A percentile compares a stretch with the other conserved stretches of the same genome.
These are phyloP conservation scores for Aleiodes alternator DNA, from an alignment of 2,888 invertebrate species.

Conservation along the genomic window DNA sequence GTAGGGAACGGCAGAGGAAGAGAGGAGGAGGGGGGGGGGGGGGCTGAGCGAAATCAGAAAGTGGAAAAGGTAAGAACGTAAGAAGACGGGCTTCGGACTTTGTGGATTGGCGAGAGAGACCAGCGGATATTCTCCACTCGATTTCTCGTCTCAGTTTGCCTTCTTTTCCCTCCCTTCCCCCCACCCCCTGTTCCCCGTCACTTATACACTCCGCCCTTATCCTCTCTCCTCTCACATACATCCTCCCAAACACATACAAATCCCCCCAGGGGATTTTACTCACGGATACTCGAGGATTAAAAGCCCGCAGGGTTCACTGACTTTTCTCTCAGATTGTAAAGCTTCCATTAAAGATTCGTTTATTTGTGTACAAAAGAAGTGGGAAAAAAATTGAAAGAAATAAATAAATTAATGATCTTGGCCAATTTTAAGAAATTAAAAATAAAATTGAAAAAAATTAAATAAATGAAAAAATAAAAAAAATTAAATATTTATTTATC, in stretches of 20 bases:
- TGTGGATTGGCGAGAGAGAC: neutral
- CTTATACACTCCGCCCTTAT: constrained; percentile 1
- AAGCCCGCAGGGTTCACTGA: constrained; percentile 27
- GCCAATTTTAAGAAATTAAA: no score
- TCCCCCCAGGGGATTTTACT: constrained; percentile 6
- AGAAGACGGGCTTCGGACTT: neutral
- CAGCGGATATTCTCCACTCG: neutral
- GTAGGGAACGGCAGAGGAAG: no score
- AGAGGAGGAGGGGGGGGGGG: no score
- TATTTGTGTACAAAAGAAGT: constrained; percentile 3
- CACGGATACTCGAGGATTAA: constrained; percentile 17
- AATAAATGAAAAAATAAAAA: neutral
- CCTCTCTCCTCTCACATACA: neutral
- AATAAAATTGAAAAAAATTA: neutral
- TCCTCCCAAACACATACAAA: constrained; percentile 10
- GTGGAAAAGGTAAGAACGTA: constrained; percentile 10
- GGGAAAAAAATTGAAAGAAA: neutral
- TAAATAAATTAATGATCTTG: neutral
- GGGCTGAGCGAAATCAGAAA: neutral
- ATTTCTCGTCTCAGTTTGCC: neutral
- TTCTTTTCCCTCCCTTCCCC: no score
- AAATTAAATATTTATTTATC: no score
- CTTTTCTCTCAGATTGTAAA: constrained; percentile 20
- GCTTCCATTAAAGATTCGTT: constrained; percentile 41
- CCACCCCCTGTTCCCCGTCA: neutral